These are phyloP conservation scores for Gymnodraco acuticeps DNA, from an alignment of 2,797 vertebrate genomes.

Conservation along the genomic window DNA sequence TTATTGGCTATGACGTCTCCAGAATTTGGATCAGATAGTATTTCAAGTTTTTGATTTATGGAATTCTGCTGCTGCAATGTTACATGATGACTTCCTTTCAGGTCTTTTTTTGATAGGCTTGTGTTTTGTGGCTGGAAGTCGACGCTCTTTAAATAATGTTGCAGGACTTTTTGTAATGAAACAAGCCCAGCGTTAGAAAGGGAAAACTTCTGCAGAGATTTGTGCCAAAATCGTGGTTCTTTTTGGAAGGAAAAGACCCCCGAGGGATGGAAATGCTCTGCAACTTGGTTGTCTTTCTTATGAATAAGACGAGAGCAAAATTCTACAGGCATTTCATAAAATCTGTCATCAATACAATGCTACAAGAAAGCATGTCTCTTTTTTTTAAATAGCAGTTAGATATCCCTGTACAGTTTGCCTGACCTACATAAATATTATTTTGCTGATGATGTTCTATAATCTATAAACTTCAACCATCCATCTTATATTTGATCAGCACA, in stretches of 20 bases:
- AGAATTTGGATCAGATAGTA: constrained; percentile 36
- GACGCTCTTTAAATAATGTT: constrained; percentile 57
- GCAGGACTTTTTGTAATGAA: constrained; percentile 49
- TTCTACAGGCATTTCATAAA: constrained; percentile 33
- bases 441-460: constrained; percentile 24
- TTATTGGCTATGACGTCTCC: constrained; percentile 21
- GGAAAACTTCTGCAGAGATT: constrained; percentile 26
- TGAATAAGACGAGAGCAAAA: constrained; percentile 16
- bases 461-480: constrained; percentile 26
- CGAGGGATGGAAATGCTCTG: constrained; percentile 12
- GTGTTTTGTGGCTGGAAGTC: constrained; percentile 52
- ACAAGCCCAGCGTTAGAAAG: constrained; percentile 21
- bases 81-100: constrained; percentile 47
- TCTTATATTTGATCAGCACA: constrained; percentile 31
- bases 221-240: constrained; percentile 25
- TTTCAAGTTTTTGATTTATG: constrained; percentile 51
- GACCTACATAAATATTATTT: constrained; percentile 28
- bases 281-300: constrained; percentile 19
- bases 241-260: constrained; percentile 32
- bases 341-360: constrained; percentile 17
- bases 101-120: constrained; percentile 23
- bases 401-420: constrained; percentile 9
- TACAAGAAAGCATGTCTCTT: constrained; percentile 5
- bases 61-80: constrained; percentile 12
- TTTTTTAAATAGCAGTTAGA: constrained; percentile 24